Conservation (phyloP, 2,113 vertebrate genomes). For the Uropsilus gracilis region DNA sequence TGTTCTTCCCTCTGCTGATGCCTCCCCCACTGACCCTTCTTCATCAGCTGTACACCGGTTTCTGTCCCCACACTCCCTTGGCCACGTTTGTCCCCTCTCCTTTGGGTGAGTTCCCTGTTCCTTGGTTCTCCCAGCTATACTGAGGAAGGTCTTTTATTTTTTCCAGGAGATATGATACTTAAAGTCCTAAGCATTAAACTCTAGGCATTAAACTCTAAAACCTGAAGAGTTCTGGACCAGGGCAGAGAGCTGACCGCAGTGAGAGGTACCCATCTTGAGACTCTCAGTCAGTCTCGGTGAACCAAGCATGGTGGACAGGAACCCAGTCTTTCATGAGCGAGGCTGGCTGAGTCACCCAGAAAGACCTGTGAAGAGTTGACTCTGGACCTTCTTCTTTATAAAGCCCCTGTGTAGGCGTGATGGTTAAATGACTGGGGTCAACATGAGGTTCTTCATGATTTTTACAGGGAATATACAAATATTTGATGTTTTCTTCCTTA, state of each 20-base stretch:
- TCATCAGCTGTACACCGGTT: neutral
- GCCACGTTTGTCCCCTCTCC: neutral
- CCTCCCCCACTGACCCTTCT: neutral
- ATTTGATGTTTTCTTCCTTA: constrained; percentile 23
- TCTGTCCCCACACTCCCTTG: neutral
- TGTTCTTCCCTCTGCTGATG: neutral
- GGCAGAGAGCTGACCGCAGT: neutral
- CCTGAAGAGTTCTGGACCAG: neutral
- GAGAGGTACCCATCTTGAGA: neutral
- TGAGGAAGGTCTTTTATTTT: neutral
- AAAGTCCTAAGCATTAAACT: too few relatives aligned
- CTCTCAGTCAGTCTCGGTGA: neutral
- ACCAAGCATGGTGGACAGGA: neutral
- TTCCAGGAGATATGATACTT: neutral
- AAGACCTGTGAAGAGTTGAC: neutral
- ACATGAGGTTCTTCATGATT: neutral
- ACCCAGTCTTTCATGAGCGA: neutral
- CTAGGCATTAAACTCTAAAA: neutral
- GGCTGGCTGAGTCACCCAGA: neutral
- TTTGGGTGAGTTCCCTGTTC: neutral
- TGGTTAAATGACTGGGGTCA: neutral
- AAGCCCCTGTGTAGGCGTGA: neutral
- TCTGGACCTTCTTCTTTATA: neutral
- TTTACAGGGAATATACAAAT: neutral
- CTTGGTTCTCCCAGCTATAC: neutral